phyloP scores from a whole-genome alignment of 2,888 invertebrate species.

The Andrena haemorrhoa region DNA sequence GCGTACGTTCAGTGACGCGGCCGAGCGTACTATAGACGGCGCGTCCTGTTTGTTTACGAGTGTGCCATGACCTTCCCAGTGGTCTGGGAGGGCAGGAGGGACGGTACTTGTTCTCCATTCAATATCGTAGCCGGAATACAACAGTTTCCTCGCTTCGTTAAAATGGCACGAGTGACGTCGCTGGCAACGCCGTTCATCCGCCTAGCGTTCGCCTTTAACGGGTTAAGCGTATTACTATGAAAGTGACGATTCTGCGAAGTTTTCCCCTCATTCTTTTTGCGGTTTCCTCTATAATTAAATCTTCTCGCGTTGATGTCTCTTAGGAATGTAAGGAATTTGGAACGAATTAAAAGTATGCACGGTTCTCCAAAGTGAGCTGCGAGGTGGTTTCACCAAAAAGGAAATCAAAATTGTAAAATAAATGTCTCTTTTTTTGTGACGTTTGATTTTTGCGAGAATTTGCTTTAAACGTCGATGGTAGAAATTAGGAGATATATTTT shows the following conservation, averaged over 20 bases:
- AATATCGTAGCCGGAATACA: slow-evolving; percentile 67
- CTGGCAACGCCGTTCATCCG: slow-evolving; percentile 10
- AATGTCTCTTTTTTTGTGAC: background rate
- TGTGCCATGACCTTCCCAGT: slow-evolving; percentile 72
- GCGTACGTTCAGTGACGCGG: slow-evolving; percentile 73
- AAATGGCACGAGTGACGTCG: slow-evolving; percentile 56
- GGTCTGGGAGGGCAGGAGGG: slow-evolving; percentile 59
- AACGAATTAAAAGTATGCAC: background rate
- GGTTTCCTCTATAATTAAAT: background rate
- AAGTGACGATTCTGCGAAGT: slow-evolving; percentile 1
- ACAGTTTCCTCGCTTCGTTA: slow-evolving; percentile 64
- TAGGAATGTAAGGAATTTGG: background rate
- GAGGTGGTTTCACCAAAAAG: background rate
- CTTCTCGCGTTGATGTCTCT: background rate
- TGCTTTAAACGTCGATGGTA: too few relatives aligned
- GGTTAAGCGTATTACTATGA: slow-evolving; percentile 10
- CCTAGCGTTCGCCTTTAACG: slow-evolving; percentile 29
- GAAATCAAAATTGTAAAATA: background rate
- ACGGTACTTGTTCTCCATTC: slow-evolving; percentile 69
- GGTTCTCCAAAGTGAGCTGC: background rate
- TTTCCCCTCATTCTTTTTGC: background rate
- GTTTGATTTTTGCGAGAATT: too few relatives aligned
- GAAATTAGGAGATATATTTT: too few relatives aligned
- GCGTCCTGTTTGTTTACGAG: slow-evolving; percentile 74
- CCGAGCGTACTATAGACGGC: slow-evolving; percentile 66